Evolutionary conservation across 2,888 invertebrate genomes (phyloP), one percentile per base, ranked within the genome.

Genomic region (Latrodectus elegans): DNA sequence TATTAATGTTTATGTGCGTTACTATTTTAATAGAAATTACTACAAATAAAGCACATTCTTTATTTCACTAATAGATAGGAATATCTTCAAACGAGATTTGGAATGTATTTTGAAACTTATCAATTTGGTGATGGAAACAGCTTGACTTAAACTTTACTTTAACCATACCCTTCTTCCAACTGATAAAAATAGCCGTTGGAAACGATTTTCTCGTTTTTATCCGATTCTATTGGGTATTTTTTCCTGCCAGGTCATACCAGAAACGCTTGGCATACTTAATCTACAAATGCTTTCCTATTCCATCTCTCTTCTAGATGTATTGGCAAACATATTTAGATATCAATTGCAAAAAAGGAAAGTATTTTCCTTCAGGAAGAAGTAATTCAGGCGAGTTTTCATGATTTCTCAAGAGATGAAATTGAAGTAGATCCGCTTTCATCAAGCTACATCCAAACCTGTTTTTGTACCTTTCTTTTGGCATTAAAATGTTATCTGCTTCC

Each of bases 121-220:
- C 74, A 51, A 70, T 60, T 38, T 76, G 83, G 83, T 75, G 75
- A 83, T 60, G 51, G 70, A 55, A 75, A 68, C 83, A 83, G 75
- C 75, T 83, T 75, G 75, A 60, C 68, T 64, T 76, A 76, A 83
- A 70, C 55, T 83, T 74, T 76, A 55, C 70, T 68, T 17, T n/a
- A 60, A 6, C 72, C n/a, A 26, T n/a, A 75, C 70, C 22, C 70
- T 38, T 68, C 60, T 49, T 55, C 55, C 71, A 72, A 65, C 64
- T 51, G 80, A 51, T 17, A 72, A 26, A 79, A 53, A 80, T 80
- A 64, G 80, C 38, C 6, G 38, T 38, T 38, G 38, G 1, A 38
- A 38, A 38, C 4, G 38, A 4, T 6, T 38, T 80, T 80, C n/a
- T 65, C 72, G 26, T 72, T 72, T 80, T 72, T 64, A 65, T 73